Evolutionary conservation across 2,797 vertebrate genomes (phyloP).

Genomic region (Lacerta agilis): DNA sequence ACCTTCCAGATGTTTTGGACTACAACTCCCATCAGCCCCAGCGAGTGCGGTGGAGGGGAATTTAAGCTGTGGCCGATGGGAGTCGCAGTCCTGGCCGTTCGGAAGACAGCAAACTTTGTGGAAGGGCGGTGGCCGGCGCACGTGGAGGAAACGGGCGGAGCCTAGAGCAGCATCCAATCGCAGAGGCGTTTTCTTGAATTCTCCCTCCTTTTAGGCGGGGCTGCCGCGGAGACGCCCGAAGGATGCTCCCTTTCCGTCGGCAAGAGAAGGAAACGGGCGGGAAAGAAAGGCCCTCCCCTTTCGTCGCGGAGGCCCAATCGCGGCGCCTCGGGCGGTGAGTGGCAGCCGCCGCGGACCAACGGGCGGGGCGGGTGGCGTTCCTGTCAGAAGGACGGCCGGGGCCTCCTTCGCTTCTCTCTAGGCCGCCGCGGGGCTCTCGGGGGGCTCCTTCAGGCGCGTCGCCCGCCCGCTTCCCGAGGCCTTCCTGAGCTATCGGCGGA

Average conservation of each 20-base stretch:
- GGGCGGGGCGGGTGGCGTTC: background rate
- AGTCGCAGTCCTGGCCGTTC: too few species aligned
- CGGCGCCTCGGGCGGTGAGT: background rate
- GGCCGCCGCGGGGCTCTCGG: background rate
- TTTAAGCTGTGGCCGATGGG: too few species aligned
- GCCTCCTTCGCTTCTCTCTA: too few species aligned
- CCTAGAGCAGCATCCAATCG: background rate
- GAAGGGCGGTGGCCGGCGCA: background rate
- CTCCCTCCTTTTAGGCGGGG: too few species aligned
- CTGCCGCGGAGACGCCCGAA: too few species aligned
- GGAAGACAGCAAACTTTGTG: too few species aligned
- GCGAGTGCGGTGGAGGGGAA: too few species aligned
- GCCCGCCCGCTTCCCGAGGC: background rate
- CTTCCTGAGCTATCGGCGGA: background rate
- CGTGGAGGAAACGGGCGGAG: background rate
- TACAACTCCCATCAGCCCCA: too few species aligned
- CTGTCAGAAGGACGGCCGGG: background rate
- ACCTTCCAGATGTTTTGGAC: too few species aligned
- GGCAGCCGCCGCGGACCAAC: background rate
- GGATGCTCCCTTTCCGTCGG: too few species aligned
- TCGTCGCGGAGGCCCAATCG: background rate
- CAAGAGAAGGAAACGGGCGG: background rate
- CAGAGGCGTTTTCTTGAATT: too few species aligned
- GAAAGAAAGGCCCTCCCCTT: background rate
- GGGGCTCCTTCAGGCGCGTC: background rate